Base-by-base conservation (phyloP, 2,888 invertebrate species). In the Tenthredo livida region DNA sequence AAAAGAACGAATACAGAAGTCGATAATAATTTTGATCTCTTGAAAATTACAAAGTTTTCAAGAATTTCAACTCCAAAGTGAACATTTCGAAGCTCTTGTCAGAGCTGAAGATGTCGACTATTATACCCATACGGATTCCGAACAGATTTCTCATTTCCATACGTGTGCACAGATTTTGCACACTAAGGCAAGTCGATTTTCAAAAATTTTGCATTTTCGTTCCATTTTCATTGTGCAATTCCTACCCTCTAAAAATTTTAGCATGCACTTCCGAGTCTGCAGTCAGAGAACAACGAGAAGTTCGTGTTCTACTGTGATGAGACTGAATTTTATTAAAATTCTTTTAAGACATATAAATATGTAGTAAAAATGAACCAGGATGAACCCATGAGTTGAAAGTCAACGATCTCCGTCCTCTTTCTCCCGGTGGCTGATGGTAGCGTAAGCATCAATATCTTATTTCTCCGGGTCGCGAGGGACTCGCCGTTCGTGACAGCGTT, bases 381-480 rank as follows among this genome's bases (percentile, higher is more conserved):
- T 73, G 73, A 21, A 43, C 25, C 25, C 40, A 43, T 25, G 73
- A 43, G 73, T 73, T 43, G 0, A 43, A 73, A 73, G 73, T 73
- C 43, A 73, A 73, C 73, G 73, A 40, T 73, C 21, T 29, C 12
- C 61, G 25, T 61, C 17, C 33, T 67, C 73, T 9, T 43, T 47
- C 25, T 43, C 73, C 17, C 21, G 40, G n/a, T 43, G 43, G 72
- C 72, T 73, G 72, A 43, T 43, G 72, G 50, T 3, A 17, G 77
- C 50, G 50, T 50, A 29, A 77, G 77, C 77, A 77, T 77, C 77
- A 77, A 77, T 77, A 77, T 77, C 77, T 77, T 80, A 80, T 80
- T 80, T 80, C 80, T 80, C 54, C 47, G 77, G 77, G 77, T 80
- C 61, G 58, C 80, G 80, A 58, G 80, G 80, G 73, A 73, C 43